These are phyloP conservation scores for Caenorhabditis afra DNA, from an alignment of 2,888 invertebrate species.

Conservation along the genomic window DNA sequence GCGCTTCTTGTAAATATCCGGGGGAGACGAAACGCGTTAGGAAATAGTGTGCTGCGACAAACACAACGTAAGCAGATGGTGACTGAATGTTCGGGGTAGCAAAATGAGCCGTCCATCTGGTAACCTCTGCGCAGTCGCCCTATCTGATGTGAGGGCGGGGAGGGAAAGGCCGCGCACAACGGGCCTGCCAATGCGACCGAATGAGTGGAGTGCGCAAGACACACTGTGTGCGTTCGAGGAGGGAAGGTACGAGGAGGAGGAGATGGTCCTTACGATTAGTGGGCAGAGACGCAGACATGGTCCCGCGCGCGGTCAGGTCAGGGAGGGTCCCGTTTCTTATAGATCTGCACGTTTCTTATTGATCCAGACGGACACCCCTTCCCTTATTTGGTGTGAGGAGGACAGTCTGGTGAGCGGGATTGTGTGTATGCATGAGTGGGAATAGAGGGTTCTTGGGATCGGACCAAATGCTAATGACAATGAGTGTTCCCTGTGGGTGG, in stretches of 20 bases:
- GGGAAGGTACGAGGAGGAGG: neutral
- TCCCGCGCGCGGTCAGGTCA: constrained; percentile 34
- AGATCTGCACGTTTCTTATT: constrained; percentile 43
- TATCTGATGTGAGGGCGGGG: neutral
- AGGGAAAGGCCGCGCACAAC: constrained; percentile 10
- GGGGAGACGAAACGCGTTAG: constrained; percentile 15
- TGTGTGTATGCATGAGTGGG: constrained; percentile 25
- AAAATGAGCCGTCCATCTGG: constrained; percentile 56
- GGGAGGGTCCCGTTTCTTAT: constrained; percentile 39
- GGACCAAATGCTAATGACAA: constrained; percentile 5
- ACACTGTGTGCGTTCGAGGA: constrained; percentile 17
- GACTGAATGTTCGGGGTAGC: constrained; percentile 39
- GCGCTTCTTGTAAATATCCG: constrained; percentile 14
- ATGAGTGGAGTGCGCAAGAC: constrained; percentile 23
- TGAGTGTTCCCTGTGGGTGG: neutral
- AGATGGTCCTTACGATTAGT: constrained; percentile 27
- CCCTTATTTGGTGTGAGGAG: constrained; percentile 30
- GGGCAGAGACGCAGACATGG: constrained; percentile 34
- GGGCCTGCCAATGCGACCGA: constrained; percentile 14
- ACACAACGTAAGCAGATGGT: constrained; percentile 39
- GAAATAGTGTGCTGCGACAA: constrained; percentile 25
- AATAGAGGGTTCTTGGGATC: constrained; percentile 1
- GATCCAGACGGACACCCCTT: constrained; percentile 5
- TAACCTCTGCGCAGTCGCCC: constrained; percentile 24
- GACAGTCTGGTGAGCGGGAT: neutral